These are phyloP conservation scores for Tympanoctomys barrerae DNA, from an alignment of 2,797 vertebrate species.

Conservation along the genomic window DNA sequence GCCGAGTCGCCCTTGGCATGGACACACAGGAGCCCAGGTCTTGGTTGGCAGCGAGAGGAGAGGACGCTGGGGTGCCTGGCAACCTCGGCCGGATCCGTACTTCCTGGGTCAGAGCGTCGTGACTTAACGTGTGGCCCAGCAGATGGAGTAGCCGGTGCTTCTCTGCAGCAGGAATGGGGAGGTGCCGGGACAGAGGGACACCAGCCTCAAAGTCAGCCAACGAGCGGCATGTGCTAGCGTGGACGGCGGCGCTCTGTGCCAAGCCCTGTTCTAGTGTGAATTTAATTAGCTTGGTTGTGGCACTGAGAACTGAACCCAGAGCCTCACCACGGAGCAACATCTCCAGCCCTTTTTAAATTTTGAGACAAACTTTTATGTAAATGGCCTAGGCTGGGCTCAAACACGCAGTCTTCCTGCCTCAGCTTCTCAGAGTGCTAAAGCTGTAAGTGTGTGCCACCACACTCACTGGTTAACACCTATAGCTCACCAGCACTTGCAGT, in stretches of 20 bases:
- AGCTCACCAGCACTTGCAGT: not conserved
- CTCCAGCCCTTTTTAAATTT: not conserved
- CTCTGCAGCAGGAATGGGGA: not conserved
- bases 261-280: not conserved
- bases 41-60: not conserved
- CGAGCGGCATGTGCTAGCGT: not conserved
- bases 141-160: slow-evolving; percentile 52
- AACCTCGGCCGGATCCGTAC: slow-evolving; percentile 53
- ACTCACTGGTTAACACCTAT: not conserved
- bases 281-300: not conserved
- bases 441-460: not conserved
- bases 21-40: not conserved
- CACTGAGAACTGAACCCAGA: not conserved
- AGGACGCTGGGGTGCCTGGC: not conserved
- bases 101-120: slow-evolving; percentile 35
- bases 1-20: slow-evolving; percentile 47
- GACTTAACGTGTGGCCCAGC: slow-evolving; percentile 49
- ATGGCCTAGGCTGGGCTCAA: not conserved
- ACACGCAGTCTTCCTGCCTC: not conserved
- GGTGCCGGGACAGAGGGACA: not conserved
- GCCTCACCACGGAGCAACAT: not conserved
- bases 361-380: not conserved
- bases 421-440: not conserved
- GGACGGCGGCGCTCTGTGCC: rapidly evolving
- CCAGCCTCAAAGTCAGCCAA: not conserved